Conservation (phyloP, 2,888 invertebrate genomes). For the Xestobium rufovillosum region DNA sequence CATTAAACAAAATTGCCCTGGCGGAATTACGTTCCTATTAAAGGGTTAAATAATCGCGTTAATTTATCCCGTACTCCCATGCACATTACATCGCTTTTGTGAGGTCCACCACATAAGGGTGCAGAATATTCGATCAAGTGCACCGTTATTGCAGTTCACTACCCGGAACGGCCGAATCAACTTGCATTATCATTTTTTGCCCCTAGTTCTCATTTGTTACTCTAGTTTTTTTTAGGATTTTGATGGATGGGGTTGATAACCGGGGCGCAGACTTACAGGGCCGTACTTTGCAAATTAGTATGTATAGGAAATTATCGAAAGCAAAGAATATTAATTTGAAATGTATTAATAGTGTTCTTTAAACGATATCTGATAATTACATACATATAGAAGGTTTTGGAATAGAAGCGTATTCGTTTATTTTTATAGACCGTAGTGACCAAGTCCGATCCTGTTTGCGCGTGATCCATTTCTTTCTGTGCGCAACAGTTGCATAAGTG, state of each 20-base stretch:
- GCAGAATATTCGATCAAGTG: slow-evolving; percentile 33
- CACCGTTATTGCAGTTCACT: slow-evolving; percentile 30
- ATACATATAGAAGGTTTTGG: no score
- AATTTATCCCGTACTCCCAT: neutral
- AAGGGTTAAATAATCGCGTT: slow-evolving; percentile 3
- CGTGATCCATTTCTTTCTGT: neutral
- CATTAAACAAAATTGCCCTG: no score
- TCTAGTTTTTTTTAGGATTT: slow-evolving; percentile 29
- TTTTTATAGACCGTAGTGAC: no score
- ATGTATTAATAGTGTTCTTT: no score
- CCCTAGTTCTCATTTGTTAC: slow-evolving; percentile 15
- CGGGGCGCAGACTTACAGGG: no score
- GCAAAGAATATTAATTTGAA: no score
- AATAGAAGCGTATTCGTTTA: no score
- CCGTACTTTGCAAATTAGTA: no score
- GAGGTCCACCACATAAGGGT: slow-evolving; percentile 4
- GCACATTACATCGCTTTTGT: neutral
- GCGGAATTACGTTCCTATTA: neutral
- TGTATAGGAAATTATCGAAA: no score
- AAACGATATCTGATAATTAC: no score
- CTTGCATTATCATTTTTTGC: slow-evolving; percentile 10
- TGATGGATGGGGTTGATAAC: slow-evolving; percentile 32
- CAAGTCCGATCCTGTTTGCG: neutral
- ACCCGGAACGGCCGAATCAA: slow-evolving; percentile 20
- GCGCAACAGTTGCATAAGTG: slow-evolving; percentile 2